phyloP scores from a whole-genome alignment of 1,140 invertebrate species.

The Listronotus bonariensis region DNA sequence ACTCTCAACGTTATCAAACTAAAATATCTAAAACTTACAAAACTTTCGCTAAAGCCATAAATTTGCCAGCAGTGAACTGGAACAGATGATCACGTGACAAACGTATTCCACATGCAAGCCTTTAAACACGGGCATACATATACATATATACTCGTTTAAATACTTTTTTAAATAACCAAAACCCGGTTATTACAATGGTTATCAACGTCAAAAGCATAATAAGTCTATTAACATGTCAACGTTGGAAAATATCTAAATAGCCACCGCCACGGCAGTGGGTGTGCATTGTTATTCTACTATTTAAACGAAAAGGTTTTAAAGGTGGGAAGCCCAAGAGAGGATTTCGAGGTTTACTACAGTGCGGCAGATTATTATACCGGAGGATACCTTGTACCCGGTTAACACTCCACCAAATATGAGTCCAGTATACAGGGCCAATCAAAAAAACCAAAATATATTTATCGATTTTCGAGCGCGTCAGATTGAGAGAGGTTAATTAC shows the following conservation, averaged over 20 bases:
- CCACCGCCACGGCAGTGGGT: constrained; percentile 1
- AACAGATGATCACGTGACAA: constrained; percentile 23
- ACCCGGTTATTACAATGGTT: constrained; percentile 24
- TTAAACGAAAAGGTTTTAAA: no score
- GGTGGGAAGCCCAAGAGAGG: no score
- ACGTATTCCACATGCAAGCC: constrained; percentile 19
- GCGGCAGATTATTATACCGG: no score
- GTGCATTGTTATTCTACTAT: no score
- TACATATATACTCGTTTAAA: neutral
- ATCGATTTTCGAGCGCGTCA: no score
- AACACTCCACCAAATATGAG: no score
- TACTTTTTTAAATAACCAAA: constrained; percentile 11
- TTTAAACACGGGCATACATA: constrained; percentile 1
- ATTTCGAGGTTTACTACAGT: no score
- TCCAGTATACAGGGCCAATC: no score
- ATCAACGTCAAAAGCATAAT: constrained; percentile 27
- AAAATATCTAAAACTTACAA: constrained; percentile 14
- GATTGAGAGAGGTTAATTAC: no score
- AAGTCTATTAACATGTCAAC: constrained; percentile 20
- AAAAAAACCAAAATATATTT: no score
- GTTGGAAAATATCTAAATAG: constrained; percentile 15
- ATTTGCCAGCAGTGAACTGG: constrained; percentile 15
- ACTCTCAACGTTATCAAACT: constrained; percentile 5
- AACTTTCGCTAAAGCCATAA: constrained; percentile 16
- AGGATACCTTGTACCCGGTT: no score